These are phyloP conservation scores for Dorcus hopei DNA, from an alignment of 2,888 invertebrate genomes.

Conservation along the genomic window DNA sequence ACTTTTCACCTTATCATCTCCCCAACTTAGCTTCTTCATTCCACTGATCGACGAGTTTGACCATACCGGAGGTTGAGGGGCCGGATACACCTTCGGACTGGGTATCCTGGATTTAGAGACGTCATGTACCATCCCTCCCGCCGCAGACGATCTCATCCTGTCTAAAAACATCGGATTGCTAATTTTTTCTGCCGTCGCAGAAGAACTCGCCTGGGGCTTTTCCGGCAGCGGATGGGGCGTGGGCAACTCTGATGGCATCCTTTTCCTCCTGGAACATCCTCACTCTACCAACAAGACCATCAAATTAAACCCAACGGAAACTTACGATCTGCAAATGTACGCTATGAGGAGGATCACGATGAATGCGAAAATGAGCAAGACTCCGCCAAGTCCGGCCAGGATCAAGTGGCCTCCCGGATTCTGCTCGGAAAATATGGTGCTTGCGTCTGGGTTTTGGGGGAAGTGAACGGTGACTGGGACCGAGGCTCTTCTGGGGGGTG, in stretches of 20 bases:
- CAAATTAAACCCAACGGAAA: slow-evolving; percentile 23
- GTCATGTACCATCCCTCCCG: slow-evolving; percentile 49
- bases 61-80: slow-evolving; percentile 57
- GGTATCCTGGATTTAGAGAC: slow-evolving; percentile 42
- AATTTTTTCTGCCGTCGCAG: slow-evolving; percentile 31
- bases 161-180: slow-evolving; percentile 45
- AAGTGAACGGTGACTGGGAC: slow-evolving; percentile 68
- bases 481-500: slow-evolving; percentile 74
- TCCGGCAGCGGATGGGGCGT: slow-evolving; percentile 27
- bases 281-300: not conserved
- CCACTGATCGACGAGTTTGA: slow-evolving; percentile 66
- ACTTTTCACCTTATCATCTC: slow-evolving; percentile 53
- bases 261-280: slow-evolving; percentile 16
- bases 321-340: slow-evolving; percentile 74
- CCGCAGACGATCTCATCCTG: slow-evolving; percentile 44
- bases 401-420: slow-evolving; percentile 39
- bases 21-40: slow-evolving; percentile 78
- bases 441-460: slow-evolving; percentile 47
- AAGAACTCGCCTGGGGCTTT: slow-evolving; percentile 38
- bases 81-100: slow-evolving; percentile 50
- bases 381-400: slow-evolving; percentile 65
- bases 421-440: slow-evolving; percentile 12
- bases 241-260: slow-evolving; percentile 25
- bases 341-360: slow-evolving; percentile 72
- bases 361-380: slow-evolving; percentile 69